Evolutionary conservation across 2,797 vertebrate species (phyloP).

Genomic region (Pseudocheirus occidentalis): DNA sequence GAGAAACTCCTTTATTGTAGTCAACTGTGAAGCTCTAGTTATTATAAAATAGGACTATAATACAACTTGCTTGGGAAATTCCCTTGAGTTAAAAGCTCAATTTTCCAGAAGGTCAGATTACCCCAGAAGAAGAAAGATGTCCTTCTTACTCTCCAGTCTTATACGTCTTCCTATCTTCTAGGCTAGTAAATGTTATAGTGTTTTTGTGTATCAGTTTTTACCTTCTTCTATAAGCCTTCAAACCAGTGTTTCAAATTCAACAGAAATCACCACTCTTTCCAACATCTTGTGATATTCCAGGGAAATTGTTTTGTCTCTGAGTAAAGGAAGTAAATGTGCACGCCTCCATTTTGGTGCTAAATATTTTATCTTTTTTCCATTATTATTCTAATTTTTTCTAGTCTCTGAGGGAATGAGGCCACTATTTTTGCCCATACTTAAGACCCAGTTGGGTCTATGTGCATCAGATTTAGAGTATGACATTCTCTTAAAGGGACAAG

Average conservation of each 20-base stretch:
- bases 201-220: neutral
- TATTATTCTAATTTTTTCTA: neutral
- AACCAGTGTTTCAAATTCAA: no score
- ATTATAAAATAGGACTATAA: neutral
- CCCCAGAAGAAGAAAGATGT: neutral
- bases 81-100: neutral
- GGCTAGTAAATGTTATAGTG: neutral
- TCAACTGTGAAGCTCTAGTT: neutral
- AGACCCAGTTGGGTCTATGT: neutral
- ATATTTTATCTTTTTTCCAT: neutral
- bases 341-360: neutral
- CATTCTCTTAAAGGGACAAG: neutral
- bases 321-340: neutral
- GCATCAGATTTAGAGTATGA: neutral
- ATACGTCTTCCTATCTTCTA: neutral
- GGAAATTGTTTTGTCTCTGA: no score
- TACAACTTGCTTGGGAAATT: neutral
- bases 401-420: neutral
- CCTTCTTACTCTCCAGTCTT: neutral
- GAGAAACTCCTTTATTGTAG: neutral
- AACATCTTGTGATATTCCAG: no score
- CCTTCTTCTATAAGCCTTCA: no score
- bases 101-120: neutral
- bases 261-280: no score
- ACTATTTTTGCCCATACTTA: neutral